Conservation (phyloP, 2,888 invertebrate species). For the Torymus auratus region DNA sequence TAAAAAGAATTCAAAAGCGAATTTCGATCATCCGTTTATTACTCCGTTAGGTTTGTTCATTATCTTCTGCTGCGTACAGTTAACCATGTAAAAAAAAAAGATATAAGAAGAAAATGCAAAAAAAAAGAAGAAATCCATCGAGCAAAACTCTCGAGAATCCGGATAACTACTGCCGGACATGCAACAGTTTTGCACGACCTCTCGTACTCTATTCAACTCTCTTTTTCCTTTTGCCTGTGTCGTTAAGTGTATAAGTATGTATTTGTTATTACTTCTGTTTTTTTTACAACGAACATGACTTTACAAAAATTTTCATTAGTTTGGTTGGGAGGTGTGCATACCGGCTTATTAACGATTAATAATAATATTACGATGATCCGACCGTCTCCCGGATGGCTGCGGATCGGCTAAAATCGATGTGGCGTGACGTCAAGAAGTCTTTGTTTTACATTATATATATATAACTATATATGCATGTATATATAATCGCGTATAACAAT, state of each 20-base stretch:
- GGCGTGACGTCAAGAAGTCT: conserved; percentile 58
- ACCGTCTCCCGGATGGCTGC: conserved; percentile 37
- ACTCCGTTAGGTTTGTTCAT: background rate
- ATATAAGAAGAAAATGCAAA: background rate
- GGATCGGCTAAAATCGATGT: conserved; percentile 57
- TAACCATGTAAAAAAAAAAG: background rate
- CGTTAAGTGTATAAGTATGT: conserved; percentile 14
- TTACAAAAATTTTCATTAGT: conserved; percentile 47
- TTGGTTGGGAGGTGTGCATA: conserved; percentile 38
- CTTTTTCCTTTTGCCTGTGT: background rate
- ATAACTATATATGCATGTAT: conserved; percentile 9
- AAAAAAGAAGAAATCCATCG: background rate
- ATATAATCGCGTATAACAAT: conserved; percentile 48
- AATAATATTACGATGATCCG: conserved; percentile 40
- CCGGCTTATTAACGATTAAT: conserved; percentile 43
- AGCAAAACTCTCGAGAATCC: background rate
- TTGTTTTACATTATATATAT: conserved; percentile 48
- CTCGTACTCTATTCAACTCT: background rate
- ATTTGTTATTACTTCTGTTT: conserved; percentile 11
- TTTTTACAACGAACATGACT: conserved; percentile 41
- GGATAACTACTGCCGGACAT: background rate
- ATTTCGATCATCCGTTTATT: background rate
- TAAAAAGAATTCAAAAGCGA: background rate
- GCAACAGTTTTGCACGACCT: background rate
- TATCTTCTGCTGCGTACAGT: too few relatives aligned